Evolutionary conservation across 2,797 vertebrate genomes (phyloP).

Genomic region (Staurois parvus): DNA sequence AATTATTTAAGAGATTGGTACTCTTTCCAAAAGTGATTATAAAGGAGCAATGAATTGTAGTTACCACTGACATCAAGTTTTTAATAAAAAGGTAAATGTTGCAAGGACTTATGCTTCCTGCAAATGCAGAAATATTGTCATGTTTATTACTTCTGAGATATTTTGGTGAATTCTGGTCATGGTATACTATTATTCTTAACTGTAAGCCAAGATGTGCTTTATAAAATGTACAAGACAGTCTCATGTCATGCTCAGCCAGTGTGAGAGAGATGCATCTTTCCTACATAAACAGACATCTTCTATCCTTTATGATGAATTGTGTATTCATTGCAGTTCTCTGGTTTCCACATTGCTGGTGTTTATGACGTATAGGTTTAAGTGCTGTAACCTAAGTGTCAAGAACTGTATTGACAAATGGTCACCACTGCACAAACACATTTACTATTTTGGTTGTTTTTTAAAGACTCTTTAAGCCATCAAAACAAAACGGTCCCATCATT

Average conservation of each 20-base stretch:
- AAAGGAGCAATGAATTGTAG: too few species aligned
- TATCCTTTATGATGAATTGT: slow-evolving; percentile 70
- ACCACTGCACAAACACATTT: slow-evolving; percentile 82
- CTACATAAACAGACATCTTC: slow-evolving; percentile 75
- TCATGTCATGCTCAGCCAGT: neutral
- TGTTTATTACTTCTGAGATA: neutral
- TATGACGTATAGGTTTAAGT: slow-evolving; percentile 74
- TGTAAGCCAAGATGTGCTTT: neutral
- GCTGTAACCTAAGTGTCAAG: slow-evolving; percentile 74
- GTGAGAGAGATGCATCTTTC: slow-evolving; percentile 68
- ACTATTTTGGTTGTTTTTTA: slow-evolving; percentile 64
- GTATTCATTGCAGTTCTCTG: slow-evolving; percentile 74
- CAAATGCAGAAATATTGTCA: neutral
- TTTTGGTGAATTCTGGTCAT: neutral
- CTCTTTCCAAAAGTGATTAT: neutral
- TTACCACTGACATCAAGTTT: neutral
- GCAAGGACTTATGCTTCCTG: neutral
- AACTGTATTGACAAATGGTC: slow-evolving; percentile 75
- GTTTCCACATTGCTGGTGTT: slow-evolving; percentile 71
- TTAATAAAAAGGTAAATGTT: neutral
- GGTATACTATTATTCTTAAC: neutral
- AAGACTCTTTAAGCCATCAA: slow-evolving; percentile 15
- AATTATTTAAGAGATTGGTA: neutral
- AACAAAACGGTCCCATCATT: neutral
- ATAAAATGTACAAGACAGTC: neutral